Evolutionary conservation across 2,888 invertebrate species (phyloP).

Genomic region (Drosophila peninsularis): DNA sequence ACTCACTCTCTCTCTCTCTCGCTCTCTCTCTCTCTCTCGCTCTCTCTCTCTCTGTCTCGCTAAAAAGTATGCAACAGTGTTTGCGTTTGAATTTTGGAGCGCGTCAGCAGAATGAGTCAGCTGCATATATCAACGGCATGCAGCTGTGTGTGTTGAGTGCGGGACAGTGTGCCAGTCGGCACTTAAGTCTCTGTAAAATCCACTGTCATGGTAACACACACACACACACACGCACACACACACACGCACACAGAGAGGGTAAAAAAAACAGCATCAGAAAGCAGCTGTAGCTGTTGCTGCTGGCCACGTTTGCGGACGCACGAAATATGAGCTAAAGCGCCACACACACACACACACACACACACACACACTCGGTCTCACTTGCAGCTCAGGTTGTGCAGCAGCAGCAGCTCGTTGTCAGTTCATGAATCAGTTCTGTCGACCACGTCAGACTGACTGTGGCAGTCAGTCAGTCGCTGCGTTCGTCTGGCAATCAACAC

Average conservation of each 20-base stretch:
- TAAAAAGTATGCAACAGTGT: constrained; percentile 77
- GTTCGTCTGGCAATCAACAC: constrained; percentile 62
- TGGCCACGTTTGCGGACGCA: constrained; percentile 67
- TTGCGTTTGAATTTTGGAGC: constrained; percentile 75
- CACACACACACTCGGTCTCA: neutral
- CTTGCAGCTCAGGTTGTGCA: constrained; percentile 65
- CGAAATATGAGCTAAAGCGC: constrained; percentile 72
- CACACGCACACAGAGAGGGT: constrained; percentile 18
- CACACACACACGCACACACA: constrained; percentile 42
- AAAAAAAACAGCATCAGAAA: constrained; percentile 59
- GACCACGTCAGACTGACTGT: constrained; percentile 41
- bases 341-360: constrained; percentile 25
- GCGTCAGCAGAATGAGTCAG: constrained; percentile 78
- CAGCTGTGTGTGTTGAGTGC: neutral
- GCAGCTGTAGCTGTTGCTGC: constrained; percentile 46
- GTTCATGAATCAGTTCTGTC: constrained; percentile 72
- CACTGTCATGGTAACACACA: constrained; percentile 71
- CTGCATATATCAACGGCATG: constrained; percentile 68
- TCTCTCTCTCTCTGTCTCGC: constrained; percentile 5
- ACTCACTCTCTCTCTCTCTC: constrained; percentile 1
- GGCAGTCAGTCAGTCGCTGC: constrained; percentile 32
- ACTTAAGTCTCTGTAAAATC: constrained; percentile 79
- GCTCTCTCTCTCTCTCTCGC: constrained; percentile 8
- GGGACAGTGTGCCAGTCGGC: constrained; percentile 36
- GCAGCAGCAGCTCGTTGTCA: constrained; percentile 64